Base-by-base conservation (phyloP, 2,113 vertebrate species). In the Tichodroma muraria region DNA sequence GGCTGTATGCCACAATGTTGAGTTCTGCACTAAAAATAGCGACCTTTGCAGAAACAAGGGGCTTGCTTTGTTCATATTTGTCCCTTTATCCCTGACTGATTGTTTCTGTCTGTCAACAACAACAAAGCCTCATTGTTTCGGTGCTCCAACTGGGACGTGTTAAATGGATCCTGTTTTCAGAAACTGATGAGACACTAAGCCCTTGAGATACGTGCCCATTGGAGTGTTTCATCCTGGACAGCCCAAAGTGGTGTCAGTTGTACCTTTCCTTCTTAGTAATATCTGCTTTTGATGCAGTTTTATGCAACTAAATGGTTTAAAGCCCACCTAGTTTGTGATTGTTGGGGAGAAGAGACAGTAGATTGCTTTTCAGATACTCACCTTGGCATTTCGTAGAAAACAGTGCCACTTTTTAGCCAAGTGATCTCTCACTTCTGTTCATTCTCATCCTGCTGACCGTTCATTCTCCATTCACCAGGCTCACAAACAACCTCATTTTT, bases 401-500 rank as follows among this genome's bases (percentile, higher is more conserved):
- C 49, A 54, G 57, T 42, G 25, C 20, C 2, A 4, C 56, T 77
- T 80, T 78, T 86, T 90, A 88, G 68, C 72, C 85, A 78, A 88
- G 44, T 25, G 60, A 88, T 89, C 54, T 82, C 89, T 94, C 60
- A 44, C 47, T 95, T 88, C 44, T 59, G 37, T 64, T 93, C 35
- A 1, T 75, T 93, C 80, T 93, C 30, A 71, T 94, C 71, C 72
- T 90, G 85, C 76, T 93, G 88, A 88, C 82, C 56, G 3, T 85
- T 90, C 83, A 60, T 90, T 61, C 92, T 94, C 95, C 72, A 81
- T 88, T 94, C 71, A 90, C 64, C 18, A 33, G 38, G 37, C 87
- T 93, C 1, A 1, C 85, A 91, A 91, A 80, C 82, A 93, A 78
- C 61, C 88, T 95, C 56, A 90, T 95, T 97, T 95, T 95, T 97